Evolutionary conservation across 2,888 invertebrate genomes (phyloP).

Genomic region (Thera obeliscata): DNA sequence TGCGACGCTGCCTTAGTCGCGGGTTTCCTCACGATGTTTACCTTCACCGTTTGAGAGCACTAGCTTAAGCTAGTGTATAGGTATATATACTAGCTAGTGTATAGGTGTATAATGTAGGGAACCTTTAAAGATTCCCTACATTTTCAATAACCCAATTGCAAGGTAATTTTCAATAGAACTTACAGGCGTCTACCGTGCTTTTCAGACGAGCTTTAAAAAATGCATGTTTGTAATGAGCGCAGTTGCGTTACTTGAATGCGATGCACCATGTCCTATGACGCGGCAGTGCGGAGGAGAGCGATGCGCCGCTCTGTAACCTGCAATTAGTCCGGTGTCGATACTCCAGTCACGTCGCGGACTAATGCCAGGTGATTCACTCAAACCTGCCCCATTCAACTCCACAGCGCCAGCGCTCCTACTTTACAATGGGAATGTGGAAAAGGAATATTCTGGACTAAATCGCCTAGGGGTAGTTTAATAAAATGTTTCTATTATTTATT

Average conservation of each 20-base stretch:
- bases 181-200: too few relatives aligned
- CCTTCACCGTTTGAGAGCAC: too few relatives aligned
- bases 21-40: too few relatives aligned
- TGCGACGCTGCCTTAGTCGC: too few relatives aligned
- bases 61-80: too few relatives aligned
- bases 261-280: not conserved
- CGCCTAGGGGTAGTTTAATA: not conserved
- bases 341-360: conserved; percentile 17
- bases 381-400: conserved; percentile 5
- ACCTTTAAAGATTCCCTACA: too few relatives aligned
- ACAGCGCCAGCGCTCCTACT: not conserved
- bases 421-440: not conserved
- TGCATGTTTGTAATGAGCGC: not conserved
- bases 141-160: too few relatives aligned
- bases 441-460: not conserved
- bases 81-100: too few relatives aligned
- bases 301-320: conserved; percentile 14
- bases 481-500: too few relatives aligned
- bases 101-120: too few relatives aligned
- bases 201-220: too few relatives aligned
- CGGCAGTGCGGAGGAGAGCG: not conserved
- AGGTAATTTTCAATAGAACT: too few relatives aligned
- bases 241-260: not conserved
- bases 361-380: conserved; percentile 13
- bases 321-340: conserved; percentile 20